These are phyloP conservation scores for Pipra filicauda DNA, from an alignment of 2,113 vertebrate genomes.

Conservation along the genomic window DNA sequence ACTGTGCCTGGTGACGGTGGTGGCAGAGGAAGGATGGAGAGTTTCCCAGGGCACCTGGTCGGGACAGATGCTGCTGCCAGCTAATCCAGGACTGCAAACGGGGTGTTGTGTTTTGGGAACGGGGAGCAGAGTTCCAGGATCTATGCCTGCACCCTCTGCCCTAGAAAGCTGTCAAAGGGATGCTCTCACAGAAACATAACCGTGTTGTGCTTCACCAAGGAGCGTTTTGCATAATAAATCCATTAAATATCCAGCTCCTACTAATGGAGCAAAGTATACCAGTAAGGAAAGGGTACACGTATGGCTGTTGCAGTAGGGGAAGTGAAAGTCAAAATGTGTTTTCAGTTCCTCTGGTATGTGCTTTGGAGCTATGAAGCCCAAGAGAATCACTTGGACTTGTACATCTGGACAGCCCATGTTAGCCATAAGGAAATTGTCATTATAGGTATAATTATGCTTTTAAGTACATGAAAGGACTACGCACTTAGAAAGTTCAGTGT, in stretches of 20 bases:
- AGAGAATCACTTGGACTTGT: background rate
- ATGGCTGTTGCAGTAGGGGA: background rate
- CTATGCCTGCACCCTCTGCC: background rate
- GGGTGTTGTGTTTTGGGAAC: background rate
- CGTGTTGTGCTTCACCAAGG: rapidly evolving
- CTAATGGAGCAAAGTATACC: background rate
- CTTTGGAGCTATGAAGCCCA: background rate
- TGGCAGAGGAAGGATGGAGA: background rate
- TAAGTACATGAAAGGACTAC: background rate
- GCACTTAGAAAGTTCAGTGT: background rate
- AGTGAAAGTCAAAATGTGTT: background rate
- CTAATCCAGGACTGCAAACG: rapidly evolving
- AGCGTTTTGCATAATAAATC: background rate
- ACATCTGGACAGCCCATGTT: background rate
- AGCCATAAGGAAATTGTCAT: background rate
- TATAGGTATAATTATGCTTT: background rate
- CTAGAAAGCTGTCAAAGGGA: background rate
- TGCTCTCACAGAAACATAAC: background rate
- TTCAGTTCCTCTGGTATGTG: background rate
- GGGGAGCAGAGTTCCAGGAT: background rate
- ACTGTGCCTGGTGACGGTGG: no score
- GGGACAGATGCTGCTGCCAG: rapidly evolving
- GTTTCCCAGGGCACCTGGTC: no score
- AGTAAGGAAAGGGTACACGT: background rate
- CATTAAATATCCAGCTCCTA: rapidly evolving